These are phyloP conservation scores for Whitmania pigra DNA, from an alignment of 1,140 invertebrate genomes.

Conservation along the genomic window DNA sequence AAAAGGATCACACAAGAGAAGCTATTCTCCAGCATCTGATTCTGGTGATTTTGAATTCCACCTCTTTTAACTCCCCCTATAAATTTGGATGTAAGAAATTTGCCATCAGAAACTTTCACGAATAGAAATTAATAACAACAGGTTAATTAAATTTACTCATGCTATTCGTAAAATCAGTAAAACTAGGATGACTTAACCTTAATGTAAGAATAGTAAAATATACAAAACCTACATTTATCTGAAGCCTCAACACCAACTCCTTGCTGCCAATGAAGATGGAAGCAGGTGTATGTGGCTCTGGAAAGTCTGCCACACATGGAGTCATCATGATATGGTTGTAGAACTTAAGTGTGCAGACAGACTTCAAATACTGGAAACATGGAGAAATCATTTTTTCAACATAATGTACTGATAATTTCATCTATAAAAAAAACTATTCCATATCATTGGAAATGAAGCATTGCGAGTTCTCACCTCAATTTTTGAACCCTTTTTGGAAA, in stretches of 20 bases:
- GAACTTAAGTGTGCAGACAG: slow-evolving; percentile 64
- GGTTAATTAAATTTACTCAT: no score
- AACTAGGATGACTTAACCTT: neutral
- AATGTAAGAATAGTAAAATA: neutral
- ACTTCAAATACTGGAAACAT: slow-evolving; percentile 62
- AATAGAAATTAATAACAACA: neutral
- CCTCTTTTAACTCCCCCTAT: slow-evolving; percentile 54
- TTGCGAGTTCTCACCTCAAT: slow-evolving; percentile 52
- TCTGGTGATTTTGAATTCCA: slow-evolving; percentile 76
- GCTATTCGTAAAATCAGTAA: neutral
- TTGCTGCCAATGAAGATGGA: slow-evolving; percentile 61
- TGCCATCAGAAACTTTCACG: neutral
- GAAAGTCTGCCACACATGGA: slow-evolving; percentile 64
- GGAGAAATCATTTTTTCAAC: slow-evolving; percentile 20
- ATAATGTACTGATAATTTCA: neutral
- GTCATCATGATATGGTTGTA: slow-evolving; percentile 78
- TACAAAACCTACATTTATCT: slow-evolving; percentile 23
- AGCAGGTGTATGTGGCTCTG: slow-evolving; percentile 53
- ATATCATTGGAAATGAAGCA: neutral
- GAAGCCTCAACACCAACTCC: slow-evolving; percentile 57
- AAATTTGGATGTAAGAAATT: slow-evolving; percentile 15
- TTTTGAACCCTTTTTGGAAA: slow-evolving; percentile 63
- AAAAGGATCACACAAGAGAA: slow-evolving; percentile 51
- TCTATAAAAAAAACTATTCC: neutral
- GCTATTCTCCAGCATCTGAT: slow-evolving; percentile 95